Evolutionary conservation across 2,888 invertebrate species (phyloP), one percentile per base, ranked within the genome.

Genomic region (Sympetrum striolatum): DNA sequence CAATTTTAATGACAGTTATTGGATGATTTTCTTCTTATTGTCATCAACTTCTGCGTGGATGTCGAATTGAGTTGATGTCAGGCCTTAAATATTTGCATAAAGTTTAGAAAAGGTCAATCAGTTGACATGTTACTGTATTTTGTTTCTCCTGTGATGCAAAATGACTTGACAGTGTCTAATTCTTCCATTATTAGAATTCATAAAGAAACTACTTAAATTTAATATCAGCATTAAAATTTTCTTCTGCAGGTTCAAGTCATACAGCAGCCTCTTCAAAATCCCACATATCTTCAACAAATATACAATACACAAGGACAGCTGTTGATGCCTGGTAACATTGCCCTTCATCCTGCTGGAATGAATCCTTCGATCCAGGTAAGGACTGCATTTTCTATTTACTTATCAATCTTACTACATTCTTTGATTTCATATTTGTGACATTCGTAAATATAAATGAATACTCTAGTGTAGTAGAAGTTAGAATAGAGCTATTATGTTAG

Each of bases 241-340:
- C 58, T 90, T 90, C 86, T 92, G 22, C 92, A 94, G 93, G 96
- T 98, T 58, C 98, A 98, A 93, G 96, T 98, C 39, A 97, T 98
- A 92, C 97, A 97, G 93, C 98, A 97, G 92, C 97, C 97, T 0
- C 93, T 97, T 90, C 97, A 97, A 93, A 97, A 95, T 93, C 95
- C 95, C 81, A 95, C 96, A 2, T 97, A 98, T 93, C 93, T 98
- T 90, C 97, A 96, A 93, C 97, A 97, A 93, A 94, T 98, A 91
- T 97, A 97, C 94, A 97, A 97, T 93, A 95, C 97, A 0, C 97
- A 97, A 0, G 96, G 96, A 48, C 95, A 95, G 73, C 94, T 98
- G 91, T 94, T 98, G 44, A 97, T 98, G 96, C 97, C 97, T 0
- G 96, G 97, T 1, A 97, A 97, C 93, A 96, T 97, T 91, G 96